Conservation (phyloP, 2,888 invertebrate genomes). For the Sarcophaga rosellei region DNA sequence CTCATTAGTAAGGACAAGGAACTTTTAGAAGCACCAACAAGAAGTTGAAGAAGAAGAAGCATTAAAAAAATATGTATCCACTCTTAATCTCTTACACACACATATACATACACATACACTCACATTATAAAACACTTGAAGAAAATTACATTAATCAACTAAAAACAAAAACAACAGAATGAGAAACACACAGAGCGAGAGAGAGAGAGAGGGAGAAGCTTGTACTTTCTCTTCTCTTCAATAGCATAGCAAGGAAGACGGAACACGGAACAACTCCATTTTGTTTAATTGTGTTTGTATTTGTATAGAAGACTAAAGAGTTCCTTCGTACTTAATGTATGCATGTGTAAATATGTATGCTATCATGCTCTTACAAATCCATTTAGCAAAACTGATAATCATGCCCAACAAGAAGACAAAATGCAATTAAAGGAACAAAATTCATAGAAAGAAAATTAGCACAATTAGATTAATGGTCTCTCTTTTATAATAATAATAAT, state of each 20-base stretch:
- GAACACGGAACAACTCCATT: no score
- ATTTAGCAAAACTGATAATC: conserved; percentile 53
- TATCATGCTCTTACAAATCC: not conserved
- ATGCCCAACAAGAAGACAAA: conserved; percentile 54
- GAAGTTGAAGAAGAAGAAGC: conserved; percentile 11
- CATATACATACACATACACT: not conserved
- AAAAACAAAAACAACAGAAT: conserved; percentile 25
- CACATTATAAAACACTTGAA: conserved; percentile 21
- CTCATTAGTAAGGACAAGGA: conserved; percentile 28
- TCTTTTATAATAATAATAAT: conserved; percentile 29
- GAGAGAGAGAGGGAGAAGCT: no score
- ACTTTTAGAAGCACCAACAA: not conserved
- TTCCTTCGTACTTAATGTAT: conserved; percentile 1
- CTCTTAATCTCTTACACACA: conserved; percentile 19
- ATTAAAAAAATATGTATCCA: conserved; percentile 41
- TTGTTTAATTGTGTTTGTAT: not conserved
- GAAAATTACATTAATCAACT: conserved; percentile 67
- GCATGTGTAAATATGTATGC: not conserved
- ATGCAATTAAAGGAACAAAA: conserved; percentile 68
- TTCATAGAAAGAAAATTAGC: conserved; percentile 65
- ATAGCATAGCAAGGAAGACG: no score
- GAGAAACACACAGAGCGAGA: no score
- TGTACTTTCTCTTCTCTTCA: no score
- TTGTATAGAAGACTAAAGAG: not conserved
- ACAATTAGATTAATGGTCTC: conserved; percentile 67